Evolutionary conservation across 2,113 vertebrate species (phyloP).

Genomic region (Heliornis fulica): DNA sequence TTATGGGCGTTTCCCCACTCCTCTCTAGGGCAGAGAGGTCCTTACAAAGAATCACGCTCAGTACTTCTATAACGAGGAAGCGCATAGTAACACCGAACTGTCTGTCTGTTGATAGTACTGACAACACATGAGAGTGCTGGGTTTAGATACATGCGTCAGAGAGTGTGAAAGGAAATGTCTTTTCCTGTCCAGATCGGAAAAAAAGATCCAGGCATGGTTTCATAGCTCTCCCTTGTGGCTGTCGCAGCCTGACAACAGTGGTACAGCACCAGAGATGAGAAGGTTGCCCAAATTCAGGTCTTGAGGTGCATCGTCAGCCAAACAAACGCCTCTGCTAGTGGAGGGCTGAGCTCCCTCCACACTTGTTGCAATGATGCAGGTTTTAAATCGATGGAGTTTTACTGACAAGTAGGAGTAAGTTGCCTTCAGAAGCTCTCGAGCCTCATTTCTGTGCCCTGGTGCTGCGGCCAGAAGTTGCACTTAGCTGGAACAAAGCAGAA

Average conservation of each 20-base stretch:
- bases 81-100: not conserved
- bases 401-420: not conserved
- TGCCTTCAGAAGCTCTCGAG: not conserved
- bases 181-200: not conserved
- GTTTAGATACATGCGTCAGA: not conserved
- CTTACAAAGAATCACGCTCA: not conserved
- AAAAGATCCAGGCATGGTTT: not conserved
- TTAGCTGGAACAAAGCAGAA: slow-evolving; percentile 14
- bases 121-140: not conserved
- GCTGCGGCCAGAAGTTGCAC: not conserved
- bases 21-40: not conserved
- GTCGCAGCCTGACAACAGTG: not conserved
- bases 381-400: not conserved
- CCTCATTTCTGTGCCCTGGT: slow-evolving; percentile 24
- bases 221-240: not conserved
- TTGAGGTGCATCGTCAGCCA: not conserved
- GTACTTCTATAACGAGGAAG: not conserved
- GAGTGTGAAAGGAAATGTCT: not conserved
- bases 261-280: not conserved
- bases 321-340: not conserved
- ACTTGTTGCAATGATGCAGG: not conserved
- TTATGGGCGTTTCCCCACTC: not conserved
- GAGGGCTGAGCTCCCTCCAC: not conserved
- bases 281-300: not conserved
- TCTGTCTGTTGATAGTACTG: not conserved